Base-by-base conservation (phyloP, 2,888 invertebrate species). In the Eremobia ochroleuca region DNA sequence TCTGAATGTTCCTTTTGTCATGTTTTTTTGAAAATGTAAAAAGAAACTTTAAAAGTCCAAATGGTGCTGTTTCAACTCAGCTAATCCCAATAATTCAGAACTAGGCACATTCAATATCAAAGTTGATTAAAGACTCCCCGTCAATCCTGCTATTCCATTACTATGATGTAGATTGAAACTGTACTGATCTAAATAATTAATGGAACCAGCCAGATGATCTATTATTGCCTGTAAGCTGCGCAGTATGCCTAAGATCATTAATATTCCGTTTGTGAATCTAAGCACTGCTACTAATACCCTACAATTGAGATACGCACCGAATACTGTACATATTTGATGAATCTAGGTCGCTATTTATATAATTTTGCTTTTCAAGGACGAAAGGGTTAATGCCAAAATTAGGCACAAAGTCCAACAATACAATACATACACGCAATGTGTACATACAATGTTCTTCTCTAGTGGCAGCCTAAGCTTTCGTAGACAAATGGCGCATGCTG, bases 261-360 rank as follows among this genome's bases (percentile, higher is more conserved):
- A 81, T 82, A 82, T 85, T 82, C 85, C 55, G 85, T 76, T 81
- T 85, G 83, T 72, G 74, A 66, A 40, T 58, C 77, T 66, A 73
- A 73, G 59, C 31, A 69, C 37, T 52, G 28, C 31, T 43, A 73
- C 28, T 74, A 28, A 59, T 55, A 65, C 69, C 46, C 25, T 78
- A 66, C 55, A 83, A 83, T 66, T 78, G 66, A 78, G 66, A 81
- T 70, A 70, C 66, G 66, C 55, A 70, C 40, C n/a, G 61, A 69
- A 65, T 43, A 46, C 55, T 13, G 59, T 71, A 31, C 67, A 78
- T 81, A 62, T 67, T 67, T 67, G 46, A 78, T 81, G 61, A 49
- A 52, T 55, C n/a, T 46, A 34, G 9, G 5, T 61, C n/a, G n/a
- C 37, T 34, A 75, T 74, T 81, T 66, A 58, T 52, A 59, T 52